phyloP scores from a whole-genome alignment of 2,113 vertebrate species.

The Mola mola region DNA sequence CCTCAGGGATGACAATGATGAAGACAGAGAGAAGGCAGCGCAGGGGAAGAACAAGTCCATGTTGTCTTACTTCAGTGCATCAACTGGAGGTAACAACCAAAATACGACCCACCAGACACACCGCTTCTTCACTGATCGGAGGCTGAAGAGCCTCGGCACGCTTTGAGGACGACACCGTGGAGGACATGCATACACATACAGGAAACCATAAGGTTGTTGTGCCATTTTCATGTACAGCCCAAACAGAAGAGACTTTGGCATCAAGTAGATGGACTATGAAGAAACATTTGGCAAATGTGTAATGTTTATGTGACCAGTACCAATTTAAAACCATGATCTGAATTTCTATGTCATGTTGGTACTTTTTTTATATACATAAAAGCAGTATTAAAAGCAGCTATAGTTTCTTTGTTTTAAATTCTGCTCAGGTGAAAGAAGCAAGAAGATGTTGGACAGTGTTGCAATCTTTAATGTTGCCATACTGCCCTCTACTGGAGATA shows the following conservation, averaged over 20 bases:
- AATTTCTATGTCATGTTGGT: slow-evolving; percentile 26
- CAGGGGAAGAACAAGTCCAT: slow-evolving; percentile 79
- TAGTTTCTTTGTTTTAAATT: no score
- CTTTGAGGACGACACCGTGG: slow-evolving; percentile 57
- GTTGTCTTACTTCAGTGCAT: slow-evolving; percentile 80
- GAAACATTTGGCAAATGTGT: no score
- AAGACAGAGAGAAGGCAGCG: slow-evolving; percentile 75
- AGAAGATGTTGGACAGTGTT: not conserved
- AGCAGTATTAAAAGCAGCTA: not conserved
- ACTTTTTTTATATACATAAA: slow-evolving; percentile 33
- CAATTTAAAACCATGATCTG: not conserved
- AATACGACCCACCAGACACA: slow-evolving; percentile 70
- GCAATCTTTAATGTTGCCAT: slow-evolving; percentile 16
- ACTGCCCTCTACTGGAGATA: slow-evolving; percentile 47
- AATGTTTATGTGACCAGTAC: no score
- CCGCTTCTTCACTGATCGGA: slow-evolving; percentile 87
- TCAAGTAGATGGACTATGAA: no score
- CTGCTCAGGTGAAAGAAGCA: not conserved
- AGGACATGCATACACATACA: slow-evolving; percentile 1
- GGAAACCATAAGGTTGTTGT: no score
- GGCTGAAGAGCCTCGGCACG: slow-evolving; percentile 78
- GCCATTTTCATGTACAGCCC: no score
- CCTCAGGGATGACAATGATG: slow-evolving; percentile 84
- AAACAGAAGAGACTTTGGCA: no score
- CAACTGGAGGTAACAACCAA: slow-evolving; percentile 45